Evolutionary conservation across 2,888 invertebrate genomes (phyloP), one percentile per base, ranked within the genome.

Genomic region (Eupithecia tripunctaria): DNA sequence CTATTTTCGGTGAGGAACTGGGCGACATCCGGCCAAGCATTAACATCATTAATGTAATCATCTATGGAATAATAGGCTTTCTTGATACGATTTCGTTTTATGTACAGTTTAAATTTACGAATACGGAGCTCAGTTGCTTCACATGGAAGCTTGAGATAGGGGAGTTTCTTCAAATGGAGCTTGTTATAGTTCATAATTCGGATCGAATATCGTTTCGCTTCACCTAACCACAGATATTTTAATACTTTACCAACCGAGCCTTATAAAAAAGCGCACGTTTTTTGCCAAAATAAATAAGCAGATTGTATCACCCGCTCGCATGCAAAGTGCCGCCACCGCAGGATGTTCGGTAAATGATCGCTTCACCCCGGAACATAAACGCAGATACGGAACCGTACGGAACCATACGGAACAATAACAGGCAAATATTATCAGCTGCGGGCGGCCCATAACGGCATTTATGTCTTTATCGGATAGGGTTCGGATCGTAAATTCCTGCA

Each of bases 341-440:
- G 66, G 68, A 77, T 77, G 72, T 78, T 76, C 76, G 73, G 73
- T 79, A 78, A 79, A 76, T 77, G 74, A 68, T 74, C 68, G 60
- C 69, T 72, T 79, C 75, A 75, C 75, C 77, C 76, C 75, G 70
- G 74, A 73, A 74, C 82, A 78, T 84, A 84, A 84, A 84, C 80
- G 77, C 80, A 80, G 82, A 84, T 85, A 84, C 64, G 82, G 83
- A 51, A 51, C 51, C 51, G 21, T 51, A 21, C 51, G 21, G 85
- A 86, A 51, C 21, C 51, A 51, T 51, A 51, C 51, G 51, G 85
- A 86, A 87, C 85, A 85, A 87, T 86, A 87, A 85, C 84, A 83
- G 81, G 81, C 81, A 81, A 84, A 85, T 86, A 86, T 85, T 86
- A 87, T 87, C 86, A 86, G 86, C 84, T 79, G 82, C 75, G 84